These are phyloP conservation scores for Sycophila sp. DNA, from an alignment of 1,140 invertebrate species.

Conservation along the genomic window DNA sequence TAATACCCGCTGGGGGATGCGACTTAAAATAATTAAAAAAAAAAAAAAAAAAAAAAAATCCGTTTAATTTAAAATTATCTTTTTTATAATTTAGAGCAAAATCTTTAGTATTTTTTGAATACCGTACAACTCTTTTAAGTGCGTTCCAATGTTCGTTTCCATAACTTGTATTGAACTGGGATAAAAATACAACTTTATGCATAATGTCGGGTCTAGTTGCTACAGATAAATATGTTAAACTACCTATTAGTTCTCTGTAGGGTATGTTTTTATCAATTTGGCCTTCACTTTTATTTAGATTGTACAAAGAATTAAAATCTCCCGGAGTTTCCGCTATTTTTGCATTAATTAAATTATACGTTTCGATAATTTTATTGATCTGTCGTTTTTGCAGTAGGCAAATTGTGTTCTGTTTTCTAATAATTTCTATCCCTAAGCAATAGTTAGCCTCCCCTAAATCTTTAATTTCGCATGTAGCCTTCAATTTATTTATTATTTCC, in stretches of 20 bases:
- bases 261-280: too few relatives aligned
- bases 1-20: too few relatives aligned
- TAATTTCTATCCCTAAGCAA: not conserved
- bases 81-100: not conserved
- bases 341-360: not conserved
- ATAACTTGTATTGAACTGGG: not conserved
- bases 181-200: not conserved
- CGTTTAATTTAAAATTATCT: not conserved
- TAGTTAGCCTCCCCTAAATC: not conserved
- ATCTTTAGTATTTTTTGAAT: not conserved
- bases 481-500: not conserved
- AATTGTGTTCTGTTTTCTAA: not conserved
- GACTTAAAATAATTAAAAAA: too few relatives aligned
- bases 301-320: not conserved
- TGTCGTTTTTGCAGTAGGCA: not conserved
- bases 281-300: not conserved
- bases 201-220: not conserved
- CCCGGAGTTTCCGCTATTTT: not conserved
- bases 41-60: too few relatives aligned
- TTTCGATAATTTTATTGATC: not conserved
- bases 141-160: not conserved
- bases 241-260: not conserved
- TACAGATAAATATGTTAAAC: not conserved
- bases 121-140: not conserved
- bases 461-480: not conserved